phyloP scores from a whole-genome alignment of 2,113 vertebrate species.

The Microcebus lehilahytsara region DNA sequence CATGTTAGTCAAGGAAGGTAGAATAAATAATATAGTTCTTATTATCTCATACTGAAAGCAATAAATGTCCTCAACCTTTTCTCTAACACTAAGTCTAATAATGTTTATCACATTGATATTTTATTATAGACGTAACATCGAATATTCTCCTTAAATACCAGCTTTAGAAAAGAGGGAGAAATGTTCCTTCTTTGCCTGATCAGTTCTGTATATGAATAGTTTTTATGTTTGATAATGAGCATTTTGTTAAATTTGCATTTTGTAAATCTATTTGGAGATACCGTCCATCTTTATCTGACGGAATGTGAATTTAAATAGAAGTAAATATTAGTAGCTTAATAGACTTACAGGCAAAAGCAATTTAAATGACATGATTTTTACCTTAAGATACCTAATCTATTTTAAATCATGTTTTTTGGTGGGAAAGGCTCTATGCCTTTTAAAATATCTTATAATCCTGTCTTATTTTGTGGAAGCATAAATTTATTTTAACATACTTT shows the following conservation, averaged over 20 bases:
- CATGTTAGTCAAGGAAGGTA: neutral
- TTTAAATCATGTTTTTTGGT: neutral
- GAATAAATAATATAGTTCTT: neutral
- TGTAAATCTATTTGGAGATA: neutral
- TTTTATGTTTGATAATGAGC: neutral
- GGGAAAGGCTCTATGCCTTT: neutral
- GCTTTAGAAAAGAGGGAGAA: slow-evolving; percentile 32
- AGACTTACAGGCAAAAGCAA: neutral
- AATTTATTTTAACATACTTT: slow-evolving; percentile 10
- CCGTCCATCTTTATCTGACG: neutral
- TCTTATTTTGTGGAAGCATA: neutral
- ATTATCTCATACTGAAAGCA: neutral
- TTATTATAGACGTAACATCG: neutral
- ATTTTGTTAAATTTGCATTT: slow-evolving; percentile 24
- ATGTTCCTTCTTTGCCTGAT: neutral
- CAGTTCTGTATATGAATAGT: neutral
- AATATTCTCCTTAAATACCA: neutral
- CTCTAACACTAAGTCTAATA: neutral
- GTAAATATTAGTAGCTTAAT: neutral
- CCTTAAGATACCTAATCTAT: neutral
- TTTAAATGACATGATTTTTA: neutral
- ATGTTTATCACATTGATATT: neutral
- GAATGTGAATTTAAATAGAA: slow-evolving; percentile 28
- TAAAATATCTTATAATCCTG: neutral
- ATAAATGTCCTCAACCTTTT: neutral